Evolutionary conservation across 2,888 invertebrate species (phyloP).

Genomic region (Pedicia rivosa): DNA sequence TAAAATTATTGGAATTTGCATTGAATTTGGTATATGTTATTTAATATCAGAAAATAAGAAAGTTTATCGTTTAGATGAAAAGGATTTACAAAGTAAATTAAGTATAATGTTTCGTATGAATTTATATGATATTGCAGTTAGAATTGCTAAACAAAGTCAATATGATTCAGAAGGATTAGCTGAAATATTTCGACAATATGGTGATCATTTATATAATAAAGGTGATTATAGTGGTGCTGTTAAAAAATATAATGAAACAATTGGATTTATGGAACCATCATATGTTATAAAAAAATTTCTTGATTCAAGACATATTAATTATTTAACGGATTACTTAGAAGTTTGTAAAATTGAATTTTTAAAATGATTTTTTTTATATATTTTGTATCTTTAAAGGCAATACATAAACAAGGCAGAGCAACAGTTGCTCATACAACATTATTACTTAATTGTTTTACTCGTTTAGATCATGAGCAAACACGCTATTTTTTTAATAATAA

Average conservation of each 20-base stretch:
- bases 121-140: constrained; percentile 85
- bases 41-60: constrained; percentile 49
- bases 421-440: constrained; percentile 85
- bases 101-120: constrained; percentile 85
- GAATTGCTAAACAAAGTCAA: constrained; percentile 82
- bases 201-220: constrained; percentile 87
- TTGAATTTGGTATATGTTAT: constrained; percentile 76
- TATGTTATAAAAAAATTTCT: constrained; percentile 92
- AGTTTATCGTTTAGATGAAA: constrained; percentile 72
- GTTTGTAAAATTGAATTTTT: no score
- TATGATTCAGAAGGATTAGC: constrained; percentile 77
- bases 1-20: constrained; percentile 61
- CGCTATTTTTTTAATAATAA: constrained; percentile 45
- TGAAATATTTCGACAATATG: constrained; percentile 88
- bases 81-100: constrained; percentile 82
- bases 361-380: no score
- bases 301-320: constrained; percentile 80
- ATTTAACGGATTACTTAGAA: constrained; percentile 67
- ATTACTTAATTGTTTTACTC: constrained; percentile 81
- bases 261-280: constrained; percentile 87
- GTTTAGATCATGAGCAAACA: constrained; percentile 66
- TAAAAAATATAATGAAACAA: constrained; percentile 89
- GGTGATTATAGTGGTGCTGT: constrained; percentile 67
- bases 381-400: constrained; percentile 37
- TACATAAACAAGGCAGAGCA: constrained; percentile 71